A percentile compares a stretch with the other conserved stretches of the same genome.
phyloP scores from a whole-genome alignment of 1,140 invertebrate genomes.

The Tetramorium parvispinum region DNA sequence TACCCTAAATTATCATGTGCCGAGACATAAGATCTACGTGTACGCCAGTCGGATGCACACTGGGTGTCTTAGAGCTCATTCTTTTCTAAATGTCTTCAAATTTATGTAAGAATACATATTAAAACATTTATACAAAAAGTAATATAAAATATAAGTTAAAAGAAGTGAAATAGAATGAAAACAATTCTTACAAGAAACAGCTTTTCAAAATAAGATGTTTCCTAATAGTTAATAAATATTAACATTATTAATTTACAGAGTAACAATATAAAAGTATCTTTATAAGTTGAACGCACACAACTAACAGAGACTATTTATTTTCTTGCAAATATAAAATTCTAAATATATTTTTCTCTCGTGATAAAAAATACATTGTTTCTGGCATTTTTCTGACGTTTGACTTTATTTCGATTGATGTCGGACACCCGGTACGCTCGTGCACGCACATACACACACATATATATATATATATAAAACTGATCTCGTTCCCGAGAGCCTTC shows the following conservation, averaged over 20 bases:
- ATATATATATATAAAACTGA: constrained; percentile 62
- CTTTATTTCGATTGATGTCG: constrained; percentile 4
- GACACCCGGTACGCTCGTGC: constrained; percentile 27
- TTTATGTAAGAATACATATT: not conserved
- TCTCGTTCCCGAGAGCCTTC: constrained; percentile 70
- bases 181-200: not conserved
- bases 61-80: not conserved
- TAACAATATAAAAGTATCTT: not conserved
- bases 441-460: not conserved
- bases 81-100: not conserved
- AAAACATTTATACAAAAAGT: not conserved
- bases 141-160: not conserved
- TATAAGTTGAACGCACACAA: not conserved
- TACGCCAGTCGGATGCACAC: constrained; percentile 14
- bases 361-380: not conserved
- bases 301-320: not conserved
- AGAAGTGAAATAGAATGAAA: not conserved
- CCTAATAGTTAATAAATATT: not conserved
- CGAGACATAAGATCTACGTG: constrained; percentile 61
- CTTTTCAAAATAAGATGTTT: not conserved
- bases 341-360: not conserved
- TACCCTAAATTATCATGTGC: constrained; percentile 72
- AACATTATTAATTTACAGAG: not conserved
- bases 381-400: not conserved
- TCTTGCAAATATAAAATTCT: not conserved